These are phyloP conservation scores for fruit fly (Drosophila melanogaster) DNA, from an alignment of 1,140 invertebrate species.

Conservation along the genomic window Release_6_plus_ISO1_MT NT_037436.4:16136501-16137000, in stretches of 20 bases:
- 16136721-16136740: slow-evolving; percentile 37
- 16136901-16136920: slow-evolving; percentile 88
- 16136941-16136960: slow-evolving; percentile 88
- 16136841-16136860: slow-evolving; percentile 86
- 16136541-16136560: slow-evolving; percentile 67
- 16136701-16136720: slow-evolving; percentile 44
- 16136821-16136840: slow-evolving; percentile 87
- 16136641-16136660: slow-evolving; percentile 43
- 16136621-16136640: slow-evolving; percentile 39
- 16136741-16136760: slow-evolving; percentile 3
- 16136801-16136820: slow-evolving; percentile 38
- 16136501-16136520: slow-evolving; percentile 29
- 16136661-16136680: slow-evolving; percentile 57
- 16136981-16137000: slow-evolving; percentile 88
- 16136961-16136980: slow-evolving; percentile 88
- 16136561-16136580: slow-evolving; percentile 60
- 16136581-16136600: slow-evolving; percentile 26
- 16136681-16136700: slow-evolving; percentile 13
- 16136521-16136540: slow-evolving; percentile 54
- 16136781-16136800: slow-evolving; percentile 29
- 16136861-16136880: slow-evolving; percentile 88
- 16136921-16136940: slow-evolving; percentile 86
- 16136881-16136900: slow-evolving; percentile 87
- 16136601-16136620: slow-evolving; percentile 27
- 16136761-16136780: neutral